A percentile compares a stretch with the other conserved stretches of the same genome.
These are phyloP conservation scores for Smutsia gigantea DNA, from an alignment of 2,797 vertebrate species.

Conservation along the genomic window DNA sequence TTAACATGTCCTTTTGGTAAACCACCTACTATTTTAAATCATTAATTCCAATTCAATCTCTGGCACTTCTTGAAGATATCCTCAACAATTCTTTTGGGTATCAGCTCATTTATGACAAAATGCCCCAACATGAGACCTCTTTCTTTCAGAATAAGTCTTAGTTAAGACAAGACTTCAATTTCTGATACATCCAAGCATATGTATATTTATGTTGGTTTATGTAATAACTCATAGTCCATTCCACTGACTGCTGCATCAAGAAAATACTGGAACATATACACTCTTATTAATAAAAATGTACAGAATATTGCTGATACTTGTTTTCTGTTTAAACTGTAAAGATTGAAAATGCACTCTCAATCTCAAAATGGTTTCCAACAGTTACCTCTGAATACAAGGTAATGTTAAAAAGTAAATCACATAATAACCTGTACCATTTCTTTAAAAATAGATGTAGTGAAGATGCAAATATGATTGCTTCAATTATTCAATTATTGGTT, in stretches of 20 bases:
- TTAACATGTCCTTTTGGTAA: neutral
- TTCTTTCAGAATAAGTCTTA: neutral
- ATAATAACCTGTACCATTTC: neutral
- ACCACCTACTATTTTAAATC: neutral
- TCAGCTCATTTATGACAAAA: neutral
- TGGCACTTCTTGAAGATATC: neutral
- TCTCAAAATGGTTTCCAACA: neutral
- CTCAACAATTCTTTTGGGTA: neutral
- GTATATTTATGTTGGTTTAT: neutral
- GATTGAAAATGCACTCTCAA: neutral
- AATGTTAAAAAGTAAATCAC: neutral
- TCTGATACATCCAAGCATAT: neutral
- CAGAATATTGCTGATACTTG: neutral
- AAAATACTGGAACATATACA: neutral
- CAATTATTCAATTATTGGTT: neutral
- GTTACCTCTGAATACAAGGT: neutral
- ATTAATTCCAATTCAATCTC: neutral
- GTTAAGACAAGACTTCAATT: neutral
- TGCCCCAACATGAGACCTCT: neutral
- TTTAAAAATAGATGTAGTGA: neutral
- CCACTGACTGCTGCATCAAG: neutral
- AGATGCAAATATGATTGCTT: neutral
- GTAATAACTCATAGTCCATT: neutral
- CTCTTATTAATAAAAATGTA: neutral
- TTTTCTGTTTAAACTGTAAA: neutral